A percentile compares a stretch with the other conserved stretches of the same genome.
These are phyloP conservation scores for Dendrolimus pini DNA, from an alignment of 2,888 invertebrate genomes.

Conservation along the genomic window DNA sequence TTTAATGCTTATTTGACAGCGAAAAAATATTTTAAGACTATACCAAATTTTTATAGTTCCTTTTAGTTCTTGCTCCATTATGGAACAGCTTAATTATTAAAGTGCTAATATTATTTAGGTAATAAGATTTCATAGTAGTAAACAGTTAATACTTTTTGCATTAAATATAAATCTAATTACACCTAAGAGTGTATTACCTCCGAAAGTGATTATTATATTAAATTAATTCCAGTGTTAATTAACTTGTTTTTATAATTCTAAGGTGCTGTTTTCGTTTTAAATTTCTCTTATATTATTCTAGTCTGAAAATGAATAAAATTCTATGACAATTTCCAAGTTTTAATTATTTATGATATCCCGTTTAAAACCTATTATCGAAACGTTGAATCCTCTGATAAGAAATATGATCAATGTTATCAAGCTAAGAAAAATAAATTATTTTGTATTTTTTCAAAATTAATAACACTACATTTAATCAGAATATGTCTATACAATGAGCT, in stretches of 20 bases:
- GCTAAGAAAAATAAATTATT: no score
- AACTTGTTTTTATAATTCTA: slow-evolving; percentile 4
- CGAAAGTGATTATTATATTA: not conserved
- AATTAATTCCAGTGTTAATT: not conserved
- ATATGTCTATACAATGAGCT: no score
- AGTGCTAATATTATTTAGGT: not conserved
- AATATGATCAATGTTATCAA: no score
- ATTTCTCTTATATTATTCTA: slow-evolving; percentile 54
- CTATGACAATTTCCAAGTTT: slow-evolving; percentile 25
- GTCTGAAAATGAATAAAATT: slow-evolving; percentile 59
- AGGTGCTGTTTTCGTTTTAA: slow-evolving; percentile 48
- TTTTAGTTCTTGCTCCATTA: not conserved
- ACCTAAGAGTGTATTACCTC: no score
- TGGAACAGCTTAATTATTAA: not conserved
- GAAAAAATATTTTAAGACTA: not conserved
- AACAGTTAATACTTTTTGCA: no score
- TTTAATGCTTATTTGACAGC: not conserved
- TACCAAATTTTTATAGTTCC: not conserved
- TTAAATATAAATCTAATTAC: no score
- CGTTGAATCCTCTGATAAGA: no score
- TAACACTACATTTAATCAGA: no score
- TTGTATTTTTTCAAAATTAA: no score
- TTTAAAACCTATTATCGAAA: no score
- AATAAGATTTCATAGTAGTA: no score
- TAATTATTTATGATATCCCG: no score